Evolutionary conservation across 2,888 invertebrate genomes (phyloP), one percentile per base, ranked within the genome.

Genomic region (Parelbella ahira): DNA sequence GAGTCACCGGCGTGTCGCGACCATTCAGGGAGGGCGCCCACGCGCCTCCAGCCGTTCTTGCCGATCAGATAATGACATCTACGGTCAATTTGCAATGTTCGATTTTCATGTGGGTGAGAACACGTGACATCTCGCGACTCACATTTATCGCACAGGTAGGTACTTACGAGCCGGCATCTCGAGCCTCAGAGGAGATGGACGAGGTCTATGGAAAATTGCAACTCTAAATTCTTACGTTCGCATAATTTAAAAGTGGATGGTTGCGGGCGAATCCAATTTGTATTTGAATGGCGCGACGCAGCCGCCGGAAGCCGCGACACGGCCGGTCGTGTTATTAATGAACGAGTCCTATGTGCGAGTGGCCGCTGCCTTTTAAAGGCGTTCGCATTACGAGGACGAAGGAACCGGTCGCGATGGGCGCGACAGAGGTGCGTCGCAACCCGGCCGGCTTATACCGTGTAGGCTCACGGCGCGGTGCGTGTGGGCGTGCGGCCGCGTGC

Each of bases 291-390:
- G 64, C 15, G 54, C 54, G 54, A 50, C 20, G 41, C 41, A 56
- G 58, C 54, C 66, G 69, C 78, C 83, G 84, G 84, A 84, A 83
- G 72, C 74, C 76, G 74, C 66, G 76, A 73, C 71, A 71, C 68
- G 69, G 71, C 63, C 75, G 72, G 65, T 60, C 65, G 68, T 70
- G 75, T 79, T 78, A 79, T 79, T 81, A 82, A 80, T 81, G 81
- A 61, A 78, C 72, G 59, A 69, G 62, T 67, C 55, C 55, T 68
- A 71, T 61, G 69, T 62, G 63, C 60, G 56, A 27, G 33, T 53
- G 56, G 57, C 56, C 44, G 59, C 56, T 64, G 62, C 58, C 60
- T 58, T 51, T 53, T 50, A 52, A 54, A 56, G 29, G 32, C 63
- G 60, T 47, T 58, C 58, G 53, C 58, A 51, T 63, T 44, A 44